These are phyloP conservation scores for Drosophila niveifrons DNA, from an alignment of 2,888 invertebrate genomes.

Conservation along the genomic window DNA sequence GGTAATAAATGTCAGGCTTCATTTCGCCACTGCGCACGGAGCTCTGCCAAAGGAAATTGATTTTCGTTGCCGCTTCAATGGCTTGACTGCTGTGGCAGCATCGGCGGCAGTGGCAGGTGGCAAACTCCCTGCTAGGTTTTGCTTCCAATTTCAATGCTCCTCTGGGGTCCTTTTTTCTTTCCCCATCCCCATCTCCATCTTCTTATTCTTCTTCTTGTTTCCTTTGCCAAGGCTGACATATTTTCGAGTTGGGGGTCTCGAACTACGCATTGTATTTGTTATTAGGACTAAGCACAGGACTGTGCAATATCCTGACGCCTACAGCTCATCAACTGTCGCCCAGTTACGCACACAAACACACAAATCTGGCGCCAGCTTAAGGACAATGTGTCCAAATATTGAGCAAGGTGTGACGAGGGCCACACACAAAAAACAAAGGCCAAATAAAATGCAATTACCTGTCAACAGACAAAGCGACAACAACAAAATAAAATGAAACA, in stretches of 20 bases:
- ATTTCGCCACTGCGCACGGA: conserved; percentile 47
- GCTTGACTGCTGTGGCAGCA: conserved; percentile 11
- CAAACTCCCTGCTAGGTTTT: neutral
- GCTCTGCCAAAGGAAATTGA: conserved; percentile 67
- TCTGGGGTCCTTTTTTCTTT: conserved; percentile 23
- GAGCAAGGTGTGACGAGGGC: conserved; percentile 45
- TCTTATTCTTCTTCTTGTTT: neutral
- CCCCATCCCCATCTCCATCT: too few species aligned
- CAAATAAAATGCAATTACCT: conserved; percentile 60
- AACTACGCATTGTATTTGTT: conserved; percentile 48
- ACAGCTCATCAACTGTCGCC: conserved; percentile 54
- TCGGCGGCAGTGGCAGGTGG: conserved; percentile 19
- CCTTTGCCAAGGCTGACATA: conserved; percentile 43
- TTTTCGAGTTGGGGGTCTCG: conserved; percentile 34
- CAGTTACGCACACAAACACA: conserved; percentile 41
- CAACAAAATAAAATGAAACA: conserved; percentile 27
- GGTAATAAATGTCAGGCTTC: conserved; percentile 77
- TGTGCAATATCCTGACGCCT: conserved; percentile 27
- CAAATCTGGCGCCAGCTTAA: conserved; percentile 51
- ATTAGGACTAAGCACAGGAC: conserved; percentile 33
- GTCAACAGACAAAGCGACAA: conserved; percentile 42
- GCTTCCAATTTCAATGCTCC: conserved; percentile 10
- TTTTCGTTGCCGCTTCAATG: conserved; percentile 69
- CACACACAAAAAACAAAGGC: conserved; percentile 15
- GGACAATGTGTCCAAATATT: conserved; percentile 39